A percentile compares a stretch with the other conserved stretches of the same genome.
These are phyloP conservation scores for Drosophila borborema DNA, from an alignment of 2,888 invertebrate genomes.

Conservation along the genomic window DNA sequence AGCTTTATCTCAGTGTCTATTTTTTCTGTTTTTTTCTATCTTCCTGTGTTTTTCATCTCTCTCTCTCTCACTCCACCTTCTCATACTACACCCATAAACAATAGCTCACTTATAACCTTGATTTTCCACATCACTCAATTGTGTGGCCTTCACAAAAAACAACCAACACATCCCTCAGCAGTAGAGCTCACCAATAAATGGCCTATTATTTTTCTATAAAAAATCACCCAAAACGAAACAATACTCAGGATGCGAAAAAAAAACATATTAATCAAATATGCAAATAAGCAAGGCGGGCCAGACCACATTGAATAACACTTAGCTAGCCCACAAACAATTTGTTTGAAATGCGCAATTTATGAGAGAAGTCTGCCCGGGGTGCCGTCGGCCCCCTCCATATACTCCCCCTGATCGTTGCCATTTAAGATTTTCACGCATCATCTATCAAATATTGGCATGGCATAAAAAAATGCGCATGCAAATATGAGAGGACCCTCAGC, in stretches of 20 bases:
- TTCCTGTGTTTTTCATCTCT: too few relatives aligned
- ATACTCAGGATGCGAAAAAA: conserved; percentile 16
- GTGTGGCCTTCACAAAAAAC: conserved; percentile 1
- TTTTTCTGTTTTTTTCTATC: too few relatives aligned
- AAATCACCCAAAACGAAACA: conserved; percentile 71
- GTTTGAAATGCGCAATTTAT: conserved; percentile 36
- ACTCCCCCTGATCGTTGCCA: conserved; percentile 1
- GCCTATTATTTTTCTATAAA: conserved; percentile 77
- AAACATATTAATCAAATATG: conserved; percentile 79
- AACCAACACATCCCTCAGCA: conserved; percentile 18
- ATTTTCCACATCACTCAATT: conserved; percentile 5
- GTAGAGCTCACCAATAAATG: conserved; percentile 44
- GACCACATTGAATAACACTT: conserved; percentile 42
- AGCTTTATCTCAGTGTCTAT: too few relatives aligned
- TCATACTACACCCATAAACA: neutral
- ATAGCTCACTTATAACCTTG: conserved; percentile 5
- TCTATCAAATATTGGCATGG: conserved; percentile 75
- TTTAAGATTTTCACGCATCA: conserved; percentile 70
- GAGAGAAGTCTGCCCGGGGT: neutral
- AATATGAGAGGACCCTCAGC: conserved; percentile 58
- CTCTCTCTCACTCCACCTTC: neutral
- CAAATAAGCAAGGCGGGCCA: conserved; percentile 62
- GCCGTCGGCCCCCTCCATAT: neutral
- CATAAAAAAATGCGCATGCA: conserved; percentile 59
- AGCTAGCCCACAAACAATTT: conserved; percentile 33